Conservation (phyloP, 37 sponge, comb jelly and placozoan species). For the Trichoplax adhaerens region DNA sequence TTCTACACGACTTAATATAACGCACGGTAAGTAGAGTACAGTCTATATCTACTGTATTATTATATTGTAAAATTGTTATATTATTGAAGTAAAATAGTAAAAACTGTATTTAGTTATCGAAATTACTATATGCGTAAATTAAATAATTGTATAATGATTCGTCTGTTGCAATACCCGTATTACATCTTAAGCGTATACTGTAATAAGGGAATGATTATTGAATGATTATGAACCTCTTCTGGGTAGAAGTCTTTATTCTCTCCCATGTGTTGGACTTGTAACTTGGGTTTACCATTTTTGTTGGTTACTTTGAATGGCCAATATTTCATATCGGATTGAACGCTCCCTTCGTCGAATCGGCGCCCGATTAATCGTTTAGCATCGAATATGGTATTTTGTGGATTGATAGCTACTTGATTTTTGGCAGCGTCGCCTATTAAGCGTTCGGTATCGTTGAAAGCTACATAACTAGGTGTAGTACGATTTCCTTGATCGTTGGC, state of each 20-base stretch:
- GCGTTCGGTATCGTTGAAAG: conserved; percentile 82
- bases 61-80: no score
- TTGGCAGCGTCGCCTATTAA: conserved; percentile 86
- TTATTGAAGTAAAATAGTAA: no score
- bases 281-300: conserved; percentile 56
- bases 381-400: conserved; percentile 74
- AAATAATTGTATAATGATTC: no score
- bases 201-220: no score
- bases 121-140: no score
- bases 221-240: conserved; percentile 23
- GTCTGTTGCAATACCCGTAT: no score
- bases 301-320: conserved; percentile 80
- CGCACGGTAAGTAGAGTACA: no score
- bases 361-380: conserved; percentile 91
- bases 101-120: no score
- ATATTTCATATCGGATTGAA: conserved; percentile 67
- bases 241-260: conserved; percentile 54
- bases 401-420: conserved; percentile 68
- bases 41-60: no score
- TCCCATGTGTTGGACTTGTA: conserved; percentile 50
- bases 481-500: conserved; percentile 87
- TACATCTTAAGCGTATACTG: no score
- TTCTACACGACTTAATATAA: no score
- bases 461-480: conserved; percentile 90
- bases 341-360: conserved; percentile 43